These are phyloP conservation scores for Eupeodes corollae DNA, from an alignment of 1,140 invertebrate species.

Conservation along the genomic window DNA sequence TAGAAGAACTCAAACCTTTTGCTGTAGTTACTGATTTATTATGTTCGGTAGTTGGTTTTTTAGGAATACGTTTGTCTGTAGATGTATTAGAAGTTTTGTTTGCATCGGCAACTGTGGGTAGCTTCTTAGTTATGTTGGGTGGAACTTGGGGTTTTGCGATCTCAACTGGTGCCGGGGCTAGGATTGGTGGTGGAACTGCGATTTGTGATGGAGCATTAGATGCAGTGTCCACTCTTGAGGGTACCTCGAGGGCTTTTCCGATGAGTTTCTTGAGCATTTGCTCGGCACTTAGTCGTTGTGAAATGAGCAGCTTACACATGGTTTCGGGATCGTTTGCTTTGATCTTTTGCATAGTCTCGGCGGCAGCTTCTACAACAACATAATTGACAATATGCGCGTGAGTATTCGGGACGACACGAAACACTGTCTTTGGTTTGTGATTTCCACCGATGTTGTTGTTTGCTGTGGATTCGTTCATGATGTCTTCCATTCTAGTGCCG, in stretches of 20 bases:
- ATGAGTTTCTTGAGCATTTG: slow-evolving; percentile 11
- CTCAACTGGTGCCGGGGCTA: too few relatives aligned
- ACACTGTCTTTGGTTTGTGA: slow-evolving; percentile 4
- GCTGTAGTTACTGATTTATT: too few relatives aligned
- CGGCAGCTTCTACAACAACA: slow-evolving; percentile 9
- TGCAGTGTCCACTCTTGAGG: too few relatives aligned
- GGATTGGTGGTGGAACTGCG: too few relatives aligned
- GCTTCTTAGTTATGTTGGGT: too few relatives aligned
- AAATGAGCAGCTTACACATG: slow-evolving; percentile 7
- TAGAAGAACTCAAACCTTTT: too few relatives aligned
- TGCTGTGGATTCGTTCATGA: slow-evolving; percentile 2
- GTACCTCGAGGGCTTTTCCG: background rate
- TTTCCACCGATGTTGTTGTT: background rate
- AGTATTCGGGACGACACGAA: slow-evolving; percentile 11
- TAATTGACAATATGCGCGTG: slow-evolving; percentile 12
- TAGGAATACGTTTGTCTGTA: too few relatives aligned
- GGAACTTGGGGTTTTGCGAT: too few relatives aligned
- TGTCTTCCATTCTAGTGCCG: slow-evolving; percentile 5
- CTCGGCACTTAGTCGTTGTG: slow-evolving; percentile 9
- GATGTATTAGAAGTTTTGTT: too few relatives aligned
- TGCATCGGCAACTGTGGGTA: too few relatives aligned
- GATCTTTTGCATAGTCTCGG: slow-evolving; percentile 8
- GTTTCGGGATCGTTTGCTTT: slow-evolving; percentile 11
- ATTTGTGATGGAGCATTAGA: too few relatives aligned
- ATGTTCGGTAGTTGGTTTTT: too few relatives aligned